Base-by-base conservation (phyloP, 2,797 vertebrate genomes). In the Botia almorhae region DNA sequence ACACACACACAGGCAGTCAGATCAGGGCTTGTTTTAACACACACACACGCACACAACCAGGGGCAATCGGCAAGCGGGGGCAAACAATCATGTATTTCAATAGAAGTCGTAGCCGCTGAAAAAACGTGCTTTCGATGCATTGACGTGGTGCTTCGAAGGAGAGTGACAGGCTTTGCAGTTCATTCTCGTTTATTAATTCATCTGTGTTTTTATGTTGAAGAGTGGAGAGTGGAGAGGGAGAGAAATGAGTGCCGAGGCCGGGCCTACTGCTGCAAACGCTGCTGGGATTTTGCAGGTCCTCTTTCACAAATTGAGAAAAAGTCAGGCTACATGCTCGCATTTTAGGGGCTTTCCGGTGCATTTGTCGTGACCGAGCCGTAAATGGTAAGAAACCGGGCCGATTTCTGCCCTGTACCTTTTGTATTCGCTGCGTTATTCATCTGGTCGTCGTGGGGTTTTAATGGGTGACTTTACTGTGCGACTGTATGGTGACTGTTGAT, bases 21-120 rank as follows among this genome's bases (percentile, higher is more conserved):
- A 78, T 87, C 92, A 89, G 88, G 91, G 93, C 91, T 94, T 91
- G 92, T 93, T 93, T 93, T 93, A 95, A 93, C 78, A 67, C 69
- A 46, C 81, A 72, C 50, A 43, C 39, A 43, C 39, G 69, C 61
- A 93, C 91, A 91, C 89, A 93, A 92, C 91, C 92, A 85, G 91
- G 93, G 93, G 91, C 93, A 94, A 91, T 92, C 93, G 92, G 92
- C 90, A 69, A 93, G 90, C 89, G 89, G 88, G 43, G 72, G 90
- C 87, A 90, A 88, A 88, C 90, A 85, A 88, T 71, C 89, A 93
- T 93, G 90, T 92, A 92, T 91, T 91, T 89, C 87, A 92, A 92
- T 89, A 90, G 84, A 88, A 53, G 84, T 84, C 78, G 81, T 82
- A 82, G 87, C 87, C 84, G 84, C 74, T 86, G 70, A 74, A 81